These are phyloP conservation scores for Prinia subflava DNA, from an alignment of 2,113 vertebrate genomes.

Conservation along the genomic window DNA sequence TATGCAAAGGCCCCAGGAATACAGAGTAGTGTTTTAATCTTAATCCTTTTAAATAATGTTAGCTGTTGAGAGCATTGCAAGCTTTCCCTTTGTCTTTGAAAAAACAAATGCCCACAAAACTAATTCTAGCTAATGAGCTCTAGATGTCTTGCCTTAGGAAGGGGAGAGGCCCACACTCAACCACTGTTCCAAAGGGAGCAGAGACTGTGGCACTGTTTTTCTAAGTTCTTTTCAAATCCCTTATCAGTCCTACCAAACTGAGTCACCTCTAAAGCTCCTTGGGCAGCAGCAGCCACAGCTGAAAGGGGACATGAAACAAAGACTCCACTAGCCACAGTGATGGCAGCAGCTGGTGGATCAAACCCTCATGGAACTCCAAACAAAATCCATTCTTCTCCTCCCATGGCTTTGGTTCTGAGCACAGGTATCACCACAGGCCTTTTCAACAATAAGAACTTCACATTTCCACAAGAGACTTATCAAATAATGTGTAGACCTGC, in stretches of 20 bases:
- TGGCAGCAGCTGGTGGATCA: neutral
- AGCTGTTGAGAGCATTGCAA: neutral
- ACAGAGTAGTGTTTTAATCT: neutral
- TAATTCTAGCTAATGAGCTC: neutral
- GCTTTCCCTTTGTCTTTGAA: neutral
- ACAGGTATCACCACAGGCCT: neutral
- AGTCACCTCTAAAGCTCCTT: neutral
- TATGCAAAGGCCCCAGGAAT: neutral
- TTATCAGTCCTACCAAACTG: neutral
- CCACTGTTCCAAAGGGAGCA: neutral
- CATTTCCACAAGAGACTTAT: neutral
- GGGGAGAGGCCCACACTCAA: neutral
- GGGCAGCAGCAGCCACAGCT: neutral
- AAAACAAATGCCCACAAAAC: neutral
- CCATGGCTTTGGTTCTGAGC: neutral
- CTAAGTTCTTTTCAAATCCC: neutral
- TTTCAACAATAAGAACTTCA: neutral
- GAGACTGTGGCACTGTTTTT: neutral
- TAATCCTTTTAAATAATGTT: neutral
- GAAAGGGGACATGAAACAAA: fast-evolving
- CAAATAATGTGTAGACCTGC: neutral
- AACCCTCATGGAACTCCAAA: neutral
- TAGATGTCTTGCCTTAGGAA: neutral
- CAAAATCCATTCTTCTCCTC: neutral
- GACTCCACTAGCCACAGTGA: neutral